These are phyloP conservation scores for Ganaspis sp. DNA, from an alignment of 1,140 invertebrate species.

Conservation along the genomic window DNA sequence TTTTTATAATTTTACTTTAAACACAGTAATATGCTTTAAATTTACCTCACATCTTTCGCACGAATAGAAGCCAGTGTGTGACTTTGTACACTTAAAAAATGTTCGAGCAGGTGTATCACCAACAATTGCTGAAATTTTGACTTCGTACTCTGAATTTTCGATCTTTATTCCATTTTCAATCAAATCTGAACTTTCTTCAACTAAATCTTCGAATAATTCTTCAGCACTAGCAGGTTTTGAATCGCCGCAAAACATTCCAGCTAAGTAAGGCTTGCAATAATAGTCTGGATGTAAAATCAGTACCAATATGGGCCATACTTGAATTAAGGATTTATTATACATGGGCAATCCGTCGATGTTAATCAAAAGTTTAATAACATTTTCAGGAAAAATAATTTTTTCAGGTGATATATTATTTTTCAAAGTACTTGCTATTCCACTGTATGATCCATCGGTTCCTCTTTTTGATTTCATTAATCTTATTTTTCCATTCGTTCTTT, in stretches of 20 bases:
- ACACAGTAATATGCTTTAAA: neutral
- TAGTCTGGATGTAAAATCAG: constrained; percentile 38
- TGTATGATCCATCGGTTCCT: constrained; percentile 24
- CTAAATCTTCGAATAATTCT: constrained; percentile 41
- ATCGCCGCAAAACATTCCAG: constrained; percentile 41
- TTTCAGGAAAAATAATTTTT: neutral
- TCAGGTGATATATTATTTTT: neutral
- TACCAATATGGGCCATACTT: constrained; percentile 47
- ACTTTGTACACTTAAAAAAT: constrained; percentile 49
- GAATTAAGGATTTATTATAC: constrained; percentile 40
- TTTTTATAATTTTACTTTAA: neutral
- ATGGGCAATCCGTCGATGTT: constrained; percentile 42
- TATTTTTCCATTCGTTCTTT: neutral
- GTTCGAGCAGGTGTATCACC: constrained; percentile 50
- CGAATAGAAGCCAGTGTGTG: constrained; percentile 44
- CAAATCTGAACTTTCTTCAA: constrained; percentile 39
- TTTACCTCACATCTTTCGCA: constrained; percentile 48
- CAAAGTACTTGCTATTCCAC: neutral
- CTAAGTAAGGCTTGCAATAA: constrained; percentile 43
- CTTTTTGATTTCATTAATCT: constrained; percentile 16
- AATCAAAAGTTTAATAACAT: constrained; percentile 38
- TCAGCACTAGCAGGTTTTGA: constrained; percentile 42
- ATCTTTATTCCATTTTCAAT: constrained; percentile 41
- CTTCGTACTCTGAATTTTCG: constrained; percentile 1
- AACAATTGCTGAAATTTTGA: constrained; percentile 28